phyloP scores from a whole-genome alignment of 2,888 invertebrate species.

The Laothoe populi region DNA sequence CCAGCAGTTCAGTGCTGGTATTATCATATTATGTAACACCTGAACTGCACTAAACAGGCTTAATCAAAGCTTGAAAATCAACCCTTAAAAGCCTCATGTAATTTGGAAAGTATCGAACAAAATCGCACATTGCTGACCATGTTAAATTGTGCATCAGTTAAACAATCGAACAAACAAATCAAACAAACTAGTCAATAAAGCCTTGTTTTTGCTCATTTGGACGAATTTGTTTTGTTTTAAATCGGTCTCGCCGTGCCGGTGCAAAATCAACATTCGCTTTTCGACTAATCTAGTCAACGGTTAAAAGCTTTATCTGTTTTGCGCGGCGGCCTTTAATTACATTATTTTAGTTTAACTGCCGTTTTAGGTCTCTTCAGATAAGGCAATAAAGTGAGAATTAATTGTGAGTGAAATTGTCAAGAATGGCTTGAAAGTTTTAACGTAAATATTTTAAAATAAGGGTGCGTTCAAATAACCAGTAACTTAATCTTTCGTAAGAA shows the following conservation, averaged over 20 bases:
- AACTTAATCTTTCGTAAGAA: too few relatives aligned
- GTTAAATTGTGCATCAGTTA: not conserved
- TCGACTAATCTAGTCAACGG: constrained; percentile 11
- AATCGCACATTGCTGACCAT: not conserved
- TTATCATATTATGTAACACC: too few relatives aligned
- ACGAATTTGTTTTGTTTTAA: constrained; percentile 10
- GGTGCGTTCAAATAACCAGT: too few relatives aligned
- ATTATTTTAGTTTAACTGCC: constrained; percentile 17
- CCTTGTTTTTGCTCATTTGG: constrained; percentile 3
- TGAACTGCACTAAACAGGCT: too few relatives aligned
- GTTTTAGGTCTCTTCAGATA: constrained; percentile 13
- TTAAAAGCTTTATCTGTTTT: constrained; percentile 9
- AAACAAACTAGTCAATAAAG: not conserved
- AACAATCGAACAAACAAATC: not conserved
- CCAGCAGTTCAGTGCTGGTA: too few relatives aligned
- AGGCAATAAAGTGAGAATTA: constrained; percentile 8
- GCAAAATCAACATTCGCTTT: constrained; percentile 13
- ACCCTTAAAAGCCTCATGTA: too few relatives aligned
- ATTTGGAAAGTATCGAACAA: too few relatives aligned
- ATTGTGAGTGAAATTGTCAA: constrained; percentile 7
- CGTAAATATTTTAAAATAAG: not conserved
- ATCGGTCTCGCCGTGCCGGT: not conserved
- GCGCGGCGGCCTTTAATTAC: constrained; percentile 11
- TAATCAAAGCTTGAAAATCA: too few relatives aligned
- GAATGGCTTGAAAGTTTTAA: not conserved